A percentile compares a stretch with the other conserved stretches of the same genome.
Conservation (phyloP, 2,797 vertebrate species). For the Morelia viridis region DNA sequence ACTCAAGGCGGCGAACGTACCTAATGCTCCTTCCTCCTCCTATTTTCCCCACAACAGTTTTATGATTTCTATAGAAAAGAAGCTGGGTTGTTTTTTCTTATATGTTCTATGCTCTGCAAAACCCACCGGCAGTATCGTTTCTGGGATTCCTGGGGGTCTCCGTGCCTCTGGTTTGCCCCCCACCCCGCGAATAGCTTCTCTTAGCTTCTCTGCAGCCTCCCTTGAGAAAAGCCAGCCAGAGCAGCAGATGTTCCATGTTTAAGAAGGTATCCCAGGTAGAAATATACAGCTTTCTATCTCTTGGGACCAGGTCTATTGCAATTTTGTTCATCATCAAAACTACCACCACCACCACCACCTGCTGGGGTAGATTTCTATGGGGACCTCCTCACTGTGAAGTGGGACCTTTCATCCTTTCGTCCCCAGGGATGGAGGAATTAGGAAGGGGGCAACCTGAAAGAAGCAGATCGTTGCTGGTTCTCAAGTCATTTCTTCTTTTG, state of each 20-base stretch:
- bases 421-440: not conserved
- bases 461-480: no score
- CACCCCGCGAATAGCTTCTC: not conserved
- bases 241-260: not conserved
- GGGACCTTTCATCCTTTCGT: not conserved
- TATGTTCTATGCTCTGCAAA: not conserved
- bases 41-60: not conserved
- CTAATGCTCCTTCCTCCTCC: no score
- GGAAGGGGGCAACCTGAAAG: no score
- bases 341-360: no score
- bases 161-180: not conserved
- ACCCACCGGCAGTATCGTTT: not conserved
- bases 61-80: not conserved
- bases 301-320: not conserved
- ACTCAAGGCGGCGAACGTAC: no score
- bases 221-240: not conserved
- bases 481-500: conserved; percentile 51
- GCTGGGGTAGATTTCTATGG: no score
- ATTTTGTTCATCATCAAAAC: not conserved
- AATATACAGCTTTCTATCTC: not conserved
- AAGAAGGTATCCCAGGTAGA: not conserved
- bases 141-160: not conserved
- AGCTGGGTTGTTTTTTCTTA: not conserved
- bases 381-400: not conserved
- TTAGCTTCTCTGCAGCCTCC: not conserved